Base-by-base conservation (phyloP, 2,113 vertebrate species). In the Recurvirostra avosetta region DNA sequence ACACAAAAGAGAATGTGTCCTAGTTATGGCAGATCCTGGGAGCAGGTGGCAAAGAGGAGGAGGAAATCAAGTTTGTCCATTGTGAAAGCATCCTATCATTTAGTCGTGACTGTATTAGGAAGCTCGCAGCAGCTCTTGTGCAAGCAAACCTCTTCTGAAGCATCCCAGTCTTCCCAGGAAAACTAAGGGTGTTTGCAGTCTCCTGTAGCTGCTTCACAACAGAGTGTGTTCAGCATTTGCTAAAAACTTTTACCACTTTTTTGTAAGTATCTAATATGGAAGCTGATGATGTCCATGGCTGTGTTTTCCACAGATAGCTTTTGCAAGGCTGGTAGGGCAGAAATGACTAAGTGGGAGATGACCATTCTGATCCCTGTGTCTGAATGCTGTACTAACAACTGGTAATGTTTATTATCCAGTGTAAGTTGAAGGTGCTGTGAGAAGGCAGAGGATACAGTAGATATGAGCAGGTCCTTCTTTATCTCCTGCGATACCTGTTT, bases 191-290 rank as follows among this genome's bases (percentile, higher is more conserved):
- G 27, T 72, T 79, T 94, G 32, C n/a, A 10, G 8, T 6, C 15
- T 82, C 5, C 16, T 38, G 2, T 14, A 58, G 45, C 1, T 80
- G 26, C 40, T 45, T 73, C 23, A 38, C 25, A 80, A 8, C 27
- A 43, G 20, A 19, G 13, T 2, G 3, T 4, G 6, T 43, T 52
- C 43, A 27, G 2, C 1, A 1, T 27, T 40, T 27, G 15, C 52
- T 41, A 6, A 36, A 61, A 56, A 5, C 22, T 55, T 47, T 3
- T 13, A 5, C 8, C 4, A 1, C 29, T 32, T 34, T 1, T 2
- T 23, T 75, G 0, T 41, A n/a, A 50, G 32, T 27, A 52, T 18
- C 77, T 19, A 41, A 72, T 52, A 1, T 32, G 41, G 65, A 45
- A 50, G n/a, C 4, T 74, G 27, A 13, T 26, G 14, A 8, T 73